Evolutionary conservation across 2,113 vertebrate genomes (phyloP).

Genomic region (Nestor notabilis): DNA sequence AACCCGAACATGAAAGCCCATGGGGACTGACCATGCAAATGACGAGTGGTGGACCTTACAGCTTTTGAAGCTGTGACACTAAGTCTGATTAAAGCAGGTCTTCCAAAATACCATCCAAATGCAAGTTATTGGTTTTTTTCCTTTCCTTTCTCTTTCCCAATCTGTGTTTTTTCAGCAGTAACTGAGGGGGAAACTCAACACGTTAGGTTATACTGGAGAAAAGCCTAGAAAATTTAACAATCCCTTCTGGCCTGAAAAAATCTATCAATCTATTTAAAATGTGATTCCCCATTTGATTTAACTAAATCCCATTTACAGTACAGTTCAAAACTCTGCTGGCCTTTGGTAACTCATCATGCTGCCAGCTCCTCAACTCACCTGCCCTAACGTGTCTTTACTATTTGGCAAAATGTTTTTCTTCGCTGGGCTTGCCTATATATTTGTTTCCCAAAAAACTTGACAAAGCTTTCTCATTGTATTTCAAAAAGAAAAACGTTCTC

Average conservation of each 20-base stretch:
- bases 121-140: neutral
- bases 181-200: neutral
- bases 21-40: neutral
- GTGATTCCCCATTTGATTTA: neutral
- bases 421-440: conserved; percentile 23
- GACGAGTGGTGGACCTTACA: neutral
- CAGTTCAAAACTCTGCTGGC: neutral
- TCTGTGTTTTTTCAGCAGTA: neutral
- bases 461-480: conserved; percentile 78
- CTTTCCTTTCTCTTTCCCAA: neutral
- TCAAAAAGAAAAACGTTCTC: conserved; percentile 74
- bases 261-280: neutral
- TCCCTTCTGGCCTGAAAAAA: neutral
- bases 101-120: neutral
- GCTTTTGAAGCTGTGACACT: neutral
- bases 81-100: neutral
- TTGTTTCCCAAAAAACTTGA: conserved; percentile 63
- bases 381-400: conserved; percentile 14
- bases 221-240: neutral
- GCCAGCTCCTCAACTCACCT: conserved; percentile 41
- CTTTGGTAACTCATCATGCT: neutral
- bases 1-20: fast-evolving
- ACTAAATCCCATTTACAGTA: neutral
- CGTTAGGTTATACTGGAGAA: neutral
- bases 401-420: conserved; percentile 42